Conservation (phyloP, 2,797 vertebrate species). For the Acanthurus leucopareius region DNA sequence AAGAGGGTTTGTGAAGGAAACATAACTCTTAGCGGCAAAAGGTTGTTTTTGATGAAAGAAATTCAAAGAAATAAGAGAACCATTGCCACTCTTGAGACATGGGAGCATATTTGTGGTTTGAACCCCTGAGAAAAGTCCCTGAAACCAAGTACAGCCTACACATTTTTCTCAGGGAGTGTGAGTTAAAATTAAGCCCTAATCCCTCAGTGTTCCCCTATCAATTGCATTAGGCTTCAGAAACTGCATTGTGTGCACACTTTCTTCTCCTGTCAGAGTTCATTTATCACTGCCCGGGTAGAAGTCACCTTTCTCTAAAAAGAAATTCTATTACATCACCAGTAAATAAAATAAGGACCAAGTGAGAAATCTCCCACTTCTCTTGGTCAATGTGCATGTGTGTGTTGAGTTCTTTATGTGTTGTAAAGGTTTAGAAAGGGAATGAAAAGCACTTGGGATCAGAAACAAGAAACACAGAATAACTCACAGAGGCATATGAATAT, state of each 20-base stretch:
- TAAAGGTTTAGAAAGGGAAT: conserved; percentile 2
- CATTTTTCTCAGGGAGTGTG: conserved; percentile 29
- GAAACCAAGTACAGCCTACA: conserved; percentile 20
- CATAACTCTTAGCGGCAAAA: neutral
- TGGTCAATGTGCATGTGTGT: neutral
- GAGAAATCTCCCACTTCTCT: conserved; percentile 28
- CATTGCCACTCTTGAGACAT: neutral
- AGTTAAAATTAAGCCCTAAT: conserved; percentile 49
- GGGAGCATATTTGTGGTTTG: conserved; percentile 18
- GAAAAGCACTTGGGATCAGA: neutral
- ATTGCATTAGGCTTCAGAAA: conserved; percentile 68
- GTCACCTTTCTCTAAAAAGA: conserved; percentile 66
- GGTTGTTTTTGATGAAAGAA: conserved; percentile 21
- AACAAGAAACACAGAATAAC: conserved; percentile 22
- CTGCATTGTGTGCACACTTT: conserved; percentile 60
- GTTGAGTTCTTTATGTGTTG: neutral
- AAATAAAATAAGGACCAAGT: conserved; percentile 64
- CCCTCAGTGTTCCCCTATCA: conserved; percentile 63
- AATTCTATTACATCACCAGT: conserved; percentile 51
- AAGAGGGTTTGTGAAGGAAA: conserved; percentile 17
- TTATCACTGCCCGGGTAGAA: conserved; percentile 63
- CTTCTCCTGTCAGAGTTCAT: conserved; percentile 67
- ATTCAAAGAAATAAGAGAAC: conserved; percentile 26
- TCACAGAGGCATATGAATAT: conserved; percentile 8
- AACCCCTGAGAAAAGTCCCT: conserved; percentile 6